Conservation (phyloP, 2,888 invertebrate species). For the Linyphia triangularis region DNA sequence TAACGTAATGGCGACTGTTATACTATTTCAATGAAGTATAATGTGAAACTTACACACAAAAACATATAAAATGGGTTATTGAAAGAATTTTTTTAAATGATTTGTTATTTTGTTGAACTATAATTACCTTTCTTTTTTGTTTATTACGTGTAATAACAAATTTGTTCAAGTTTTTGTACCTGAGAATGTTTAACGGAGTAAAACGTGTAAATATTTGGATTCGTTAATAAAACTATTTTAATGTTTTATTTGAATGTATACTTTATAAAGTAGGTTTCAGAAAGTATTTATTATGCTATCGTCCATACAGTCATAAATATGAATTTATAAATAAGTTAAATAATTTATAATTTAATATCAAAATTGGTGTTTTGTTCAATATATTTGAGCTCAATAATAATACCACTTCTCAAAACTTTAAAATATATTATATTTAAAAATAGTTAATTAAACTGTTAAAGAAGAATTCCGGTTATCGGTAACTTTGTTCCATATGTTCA, state of each 20-base stretch:
- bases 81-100: slow-evolving; percentile 28
- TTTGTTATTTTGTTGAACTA: slow-evolving; percentile 45
- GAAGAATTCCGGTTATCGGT: too few relatives aligned
- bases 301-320: too few relatives aligned
- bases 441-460: too few relatives aligned
- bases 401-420: too few relatives aligned
- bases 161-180: slow-evolving; percentile 59
- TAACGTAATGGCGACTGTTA: background rate
- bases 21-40: background rate
- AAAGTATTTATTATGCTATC: too few relatives aligned
- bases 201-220: slow-evolving; percentile 40
- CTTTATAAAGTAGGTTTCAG: background rate
- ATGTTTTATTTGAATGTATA: background rate
- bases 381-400: too few relatives aligned
- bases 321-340: too few relatives aligned
- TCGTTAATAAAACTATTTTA: background rate
- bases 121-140: slow-evolving; percentile 29
- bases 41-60: background rate
- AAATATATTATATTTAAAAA: too few relatives aligned
- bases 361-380: too few relatives aligned
- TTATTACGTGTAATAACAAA: slow-evolving; percentile 43
- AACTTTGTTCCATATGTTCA: too few relatives aligned
- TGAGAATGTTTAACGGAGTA: slow-evolving; percentile 39
- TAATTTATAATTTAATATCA: too few relatives aligned
- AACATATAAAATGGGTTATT: slow-evolving; percentile 9